Percentiles rank a stretch among this genome's conserved stretches.
Conservation (phyloP, 2,888 invertebrate genomes). For the Drosophila meridionalis region DNA sequence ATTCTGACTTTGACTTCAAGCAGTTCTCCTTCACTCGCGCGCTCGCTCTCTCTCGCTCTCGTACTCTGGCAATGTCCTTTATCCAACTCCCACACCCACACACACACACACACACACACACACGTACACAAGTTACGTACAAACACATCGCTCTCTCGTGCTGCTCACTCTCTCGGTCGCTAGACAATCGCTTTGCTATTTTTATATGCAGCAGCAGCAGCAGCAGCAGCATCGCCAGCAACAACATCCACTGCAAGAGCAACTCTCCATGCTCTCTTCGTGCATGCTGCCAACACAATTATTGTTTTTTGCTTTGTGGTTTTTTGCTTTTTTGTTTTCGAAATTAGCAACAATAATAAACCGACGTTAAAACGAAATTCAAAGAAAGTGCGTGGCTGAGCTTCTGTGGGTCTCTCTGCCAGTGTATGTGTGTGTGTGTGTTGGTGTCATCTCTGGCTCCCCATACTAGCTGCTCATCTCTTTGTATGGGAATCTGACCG, state of each 20-base stretch:
- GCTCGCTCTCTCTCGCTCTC: neutral
- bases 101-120: constrained; percentile 6
- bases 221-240: constrained; percentile 10
- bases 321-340: constrained; percentile 50
- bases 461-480: constrained; percentile 4
- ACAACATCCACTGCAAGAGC: constrained; percentile 10
- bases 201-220: constrained; percentile 49
- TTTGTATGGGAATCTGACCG: constrained; percentile 38
- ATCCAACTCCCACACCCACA: constrained; percentile 30
- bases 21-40: constrained; percentile 6
- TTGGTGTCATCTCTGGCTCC: constrained; percentile 5
- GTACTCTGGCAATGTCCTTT: constrained; percentile 38
- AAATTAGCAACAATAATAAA: constrained; percentile 73
- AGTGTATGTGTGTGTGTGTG: neutral
- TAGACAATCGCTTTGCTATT: constrained; percentile 53
- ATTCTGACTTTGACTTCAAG: constrained; percentile 25
- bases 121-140: neutral
- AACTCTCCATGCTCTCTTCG: constrained; percentile 23
- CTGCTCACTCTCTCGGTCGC: constrained; percentile 5
- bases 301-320: constrained; percentile 36
- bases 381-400: constrained; percentile 67
- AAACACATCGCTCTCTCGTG: constrained; percentile 8
- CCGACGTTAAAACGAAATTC: constrained; percentile 49
- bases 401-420: constrained; percentile 5
- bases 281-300: constrained; percentile 13